phyloP scores from a whole-genome alignment of 1,140 invertebrate genomes.

The Sarcophaga peregrina region DNA sequence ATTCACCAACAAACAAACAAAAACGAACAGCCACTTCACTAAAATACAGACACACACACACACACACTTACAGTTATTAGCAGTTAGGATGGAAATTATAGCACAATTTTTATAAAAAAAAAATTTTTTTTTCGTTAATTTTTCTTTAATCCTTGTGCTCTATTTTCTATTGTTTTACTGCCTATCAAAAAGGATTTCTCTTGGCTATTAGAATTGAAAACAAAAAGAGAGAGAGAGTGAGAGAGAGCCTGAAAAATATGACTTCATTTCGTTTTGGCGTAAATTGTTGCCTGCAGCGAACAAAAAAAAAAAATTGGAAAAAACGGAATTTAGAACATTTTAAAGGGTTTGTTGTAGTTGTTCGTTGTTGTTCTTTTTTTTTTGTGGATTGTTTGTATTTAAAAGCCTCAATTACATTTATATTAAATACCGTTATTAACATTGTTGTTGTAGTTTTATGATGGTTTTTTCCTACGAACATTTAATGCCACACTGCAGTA shows the following conservation, averaged over 20 bases:
- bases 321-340: not conserved
- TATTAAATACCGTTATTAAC: not conserved
- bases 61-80: too few relatives aligned
- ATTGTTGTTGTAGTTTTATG: not conserved
- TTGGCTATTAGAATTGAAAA: not conserved
- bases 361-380: too few relatives aligned
- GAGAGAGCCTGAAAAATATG: not conserved
- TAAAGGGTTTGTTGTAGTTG: not conserved
- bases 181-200: not conserved
- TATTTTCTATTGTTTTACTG: not conserved
- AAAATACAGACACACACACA: conserved; percentile 2
- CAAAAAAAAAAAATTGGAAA: not conserved
- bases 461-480: not conserved
- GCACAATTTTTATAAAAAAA: too few relatives aligned
- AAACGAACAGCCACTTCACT: not conserved
- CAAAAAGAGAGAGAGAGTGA: too few relatives aligned
- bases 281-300: conserved; percentile 15
- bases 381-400: not conserved
- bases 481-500: not conserved
- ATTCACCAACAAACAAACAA: not conserved
- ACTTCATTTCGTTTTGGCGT: conserved; percentile 17
- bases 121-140: too few relatives aligned
- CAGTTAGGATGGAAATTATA: too few relatives aligned
- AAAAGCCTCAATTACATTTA: not conserved
- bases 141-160: too few relatives aligned